phyloP scores from a whole-genome alignment of 2,888 invertebrate species.

The Lysandra coridon region DNA sequence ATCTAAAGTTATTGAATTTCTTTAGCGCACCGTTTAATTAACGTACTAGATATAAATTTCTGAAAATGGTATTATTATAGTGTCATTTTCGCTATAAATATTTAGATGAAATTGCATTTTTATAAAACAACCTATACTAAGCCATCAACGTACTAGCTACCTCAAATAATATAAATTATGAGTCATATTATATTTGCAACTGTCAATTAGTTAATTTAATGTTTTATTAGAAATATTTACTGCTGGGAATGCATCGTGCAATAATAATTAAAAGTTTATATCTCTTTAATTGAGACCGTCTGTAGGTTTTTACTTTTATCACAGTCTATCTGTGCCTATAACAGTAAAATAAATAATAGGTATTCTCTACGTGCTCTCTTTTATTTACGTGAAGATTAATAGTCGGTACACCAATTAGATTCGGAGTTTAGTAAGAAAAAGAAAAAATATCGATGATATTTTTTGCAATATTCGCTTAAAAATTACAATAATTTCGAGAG shows the following conservation, averaged over 20 bases:
- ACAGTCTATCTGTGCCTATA: neutral
- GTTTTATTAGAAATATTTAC: neutral
- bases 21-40: too few relatives aligned
- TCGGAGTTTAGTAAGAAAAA: neutral
- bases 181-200: neutral
- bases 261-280: constrained; percentile 5
- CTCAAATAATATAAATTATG: neutral
- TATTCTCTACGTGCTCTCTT: neutral
- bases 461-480: neutral
- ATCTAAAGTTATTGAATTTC: neutral
- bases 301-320: neutral
- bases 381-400: too few relatives aligned
- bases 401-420: too few relatives aligned
- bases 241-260: neutral
- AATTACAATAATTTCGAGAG: neutral
- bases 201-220: neutral
- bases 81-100: too few relatives aligned
- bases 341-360: neutral
- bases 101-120: too few relatives aligned
- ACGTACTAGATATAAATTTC: too few relatives aligned
- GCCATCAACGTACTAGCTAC: neutral
- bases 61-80: too few relatives aligned
- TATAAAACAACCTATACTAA: neutral
- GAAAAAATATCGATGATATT: neutral
- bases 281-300: neutral